Base-by-base conservation (phyloP, 2,113 vertebrate genomes). In the Albula goreensis region DNA sequence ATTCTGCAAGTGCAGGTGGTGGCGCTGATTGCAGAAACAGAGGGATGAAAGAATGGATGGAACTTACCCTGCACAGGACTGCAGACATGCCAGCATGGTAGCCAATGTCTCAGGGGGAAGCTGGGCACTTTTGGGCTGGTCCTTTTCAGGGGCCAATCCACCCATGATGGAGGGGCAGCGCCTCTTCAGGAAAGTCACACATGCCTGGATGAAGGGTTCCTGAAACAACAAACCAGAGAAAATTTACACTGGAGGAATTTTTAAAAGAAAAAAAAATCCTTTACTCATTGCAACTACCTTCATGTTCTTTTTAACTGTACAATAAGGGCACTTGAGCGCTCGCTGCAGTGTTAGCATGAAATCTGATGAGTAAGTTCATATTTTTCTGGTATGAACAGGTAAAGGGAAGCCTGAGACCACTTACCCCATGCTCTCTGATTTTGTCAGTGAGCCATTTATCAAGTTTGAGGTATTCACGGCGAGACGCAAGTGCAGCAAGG, bases 401-500 rank as follows among this genome's bases (percentile, higher is more conserved):
- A 8, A 74, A 74, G 70, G 25, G n/a, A 74, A 11, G 22, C 22
- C 1, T 6, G 6, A 70, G 22, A 25, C 63, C 15, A 90, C 96
- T 94, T 96, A 99, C 98, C 95, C 98, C 98, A 88, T 99, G 98
- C 91, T 99, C 98, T 94, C 98, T 96, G 92, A 99, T 99, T 96
- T 99, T 99, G 95, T 99, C 98, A 93, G 97, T 99, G 92, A 99
- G 96, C 98, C 98, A 99, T 95, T 99, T 99, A 94, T 99, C 98
- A 95, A 99, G 97, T 98, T 99, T 99, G 97, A 99, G 98, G 98
- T 99, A 99, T 98, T 99, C 98, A 93, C 98, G 98, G 94, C 98
- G 98, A 92, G 98, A 99, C 90, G 98, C 98, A 94, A 99, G 98
- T 96, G 98, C 98, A 98, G 98, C 98, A 93, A 99, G 98, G 94